These are phyloP conservation scores for Epinotia nisella DNA, from an alignment of 2,888 invertebrate species.

Conservation along the genomic window DNA sequence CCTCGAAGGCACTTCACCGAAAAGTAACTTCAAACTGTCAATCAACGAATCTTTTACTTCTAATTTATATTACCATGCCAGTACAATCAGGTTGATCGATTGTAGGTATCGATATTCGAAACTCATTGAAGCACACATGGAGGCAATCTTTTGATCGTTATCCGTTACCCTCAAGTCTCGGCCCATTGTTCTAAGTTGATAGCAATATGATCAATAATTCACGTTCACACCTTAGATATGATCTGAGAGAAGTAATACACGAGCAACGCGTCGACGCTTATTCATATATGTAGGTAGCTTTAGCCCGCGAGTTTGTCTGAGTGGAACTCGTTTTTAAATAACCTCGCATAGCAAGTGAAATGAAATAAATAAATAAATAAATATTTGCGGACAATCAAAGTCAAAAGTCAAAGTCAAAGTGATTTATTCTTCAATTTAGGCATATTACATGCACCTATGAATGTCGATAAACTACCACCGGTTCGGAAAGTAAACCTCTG, in stretches of 20 bases:
- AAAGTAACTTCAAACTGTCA: constrained; percentile 6
- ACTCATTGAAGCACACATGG: constrained; percentile 13
- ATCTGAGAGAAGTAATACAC: background rate
- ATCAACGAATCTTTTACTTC: background rate
- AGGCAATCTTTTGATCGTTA: constrained; percentile 26
- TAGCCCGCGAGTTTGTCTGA: no score
- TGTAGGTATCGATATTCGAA: constrained; percentile 15
- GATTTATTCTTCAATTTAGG: no score
- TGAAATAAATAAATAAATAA: no score
- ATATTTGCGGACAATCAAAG: no score
- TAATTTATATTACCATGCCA: background rate
- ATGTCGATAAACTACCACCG: no score
- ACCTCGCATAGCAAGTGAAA: no score
- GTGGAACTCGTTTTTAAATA: no score
- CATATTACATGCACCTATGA: no score
- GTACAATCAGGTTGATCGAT: constrained; percentile 17
- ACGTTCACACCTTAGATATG: constrained; percentile 28
- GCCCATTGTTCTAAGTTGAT: constrained; percentile 15
- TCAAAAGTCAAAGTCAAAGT: no score
- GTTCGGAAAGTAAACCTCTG: no score
- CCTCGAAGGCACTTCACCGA: no score
- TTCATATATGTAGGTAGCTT: no score
- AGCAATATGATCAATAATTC: constrained; percentile 25
- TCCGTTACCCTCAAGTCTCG: background rate
- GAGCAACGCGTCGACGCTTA: background rate